Evolutionary conservation across 2,888 invertebrate species (phyloP), one percentile per base, ranked within the genome.

Genomic region (Drosophila algonquin): DNA sequence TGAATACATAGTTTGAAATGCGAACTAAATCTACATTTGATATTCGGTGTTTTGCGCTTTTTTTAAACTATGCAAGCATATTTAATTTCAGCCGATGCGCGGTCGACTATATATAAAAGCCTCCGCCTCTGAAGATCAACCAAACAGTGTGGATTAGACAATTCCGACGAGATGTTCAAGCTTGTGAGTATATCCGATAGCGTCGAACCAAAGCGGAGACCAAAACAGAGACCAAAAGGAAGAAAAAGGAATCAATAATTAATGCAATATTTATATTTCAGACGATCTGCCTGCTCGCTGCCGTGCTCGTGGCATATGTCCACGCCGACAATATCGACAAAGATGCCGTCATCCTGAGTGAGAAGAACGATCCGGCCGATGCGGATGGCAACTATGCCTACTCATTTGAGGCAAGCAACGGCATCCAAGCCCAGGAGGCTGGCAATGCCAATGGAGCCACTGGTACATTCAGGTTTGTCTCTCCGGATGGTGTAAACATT

Each of bases 401-500:
- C 79, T 27, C 50, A 0, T 94, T 81, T 81, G 90, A 94, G 64
- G 94, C 95, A 72, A 92, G 91, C 71, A 95, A 95, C 80, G 95
- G 95, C 9, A 95, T 95, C 81, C 50, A 83, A 1, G 93, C 81
- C 1, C 93, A 94, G 79, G 94, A 94, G 79, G 77, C 83, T 12
- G 95, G 95, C 73, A 90, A 84, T 51, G 78, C 93, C 64, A 93
- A 93, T 90, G 93, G 93, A 83, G 93, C 93, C 4, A 85, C 92
- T 55, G 95, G 95, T 32, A 76, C 86, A 2, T 92, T 81, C 90
- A 65, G 84, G 3, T 94, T 93, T 91, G 91, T 93, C 32, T 90
- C 93, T 16, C 93, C 94, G 12, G 94, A 93, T 10, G 95, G 95
- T 30, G n/a, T n/a, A n/a, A n/a, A n/a, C n/a, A n/a, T n/a, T n/a